A percentile compares a stretch with the other conserved stretches of the same genome.
Conservation (phyloP, 2,888 invertebrate genomes). For the Cheilosia vulpina region DNA sequence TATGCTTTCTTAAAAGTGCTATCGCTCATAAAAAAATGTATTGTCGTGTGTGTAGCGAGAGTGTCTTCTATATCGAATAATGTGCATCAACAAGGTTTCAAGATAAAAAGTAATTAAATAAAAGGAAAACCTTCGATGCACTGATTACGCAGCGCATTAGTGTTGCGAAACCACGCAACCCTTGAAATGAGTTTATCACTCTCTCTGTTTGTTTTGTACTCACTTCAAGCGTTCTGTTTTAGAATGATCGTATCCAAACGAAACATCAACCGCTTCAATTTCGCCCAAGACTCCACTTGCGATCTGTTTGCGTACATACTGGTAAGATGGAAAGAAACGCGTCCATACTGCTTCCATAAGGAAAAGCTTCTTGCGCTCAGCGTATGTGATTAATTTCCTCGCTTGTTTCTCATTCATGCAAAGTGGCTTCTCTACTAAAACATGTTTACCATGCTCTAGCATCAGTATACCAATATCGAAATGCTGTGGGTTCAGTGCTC, state of each 20-base stretch:
- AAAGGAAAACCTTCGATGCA: too few species aligned
- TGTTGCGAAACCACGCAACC: too few species aligned
- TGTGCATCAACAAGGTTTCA: too few species aligned
- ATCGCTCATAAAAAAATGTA: too few species aligned
- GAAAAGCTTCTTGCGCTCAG: constrained; percentile 89
- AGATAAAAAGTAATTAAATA: too few species aligned
- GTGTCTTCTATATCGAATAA: too few species aligned
- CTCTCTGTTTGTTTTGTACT: constrained; percentile 49
- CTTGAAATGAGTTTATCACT: too few species aligned
- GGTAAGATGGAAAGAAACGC: constrained; percentile 91
- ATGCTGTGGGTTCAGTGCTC: constrained; percentile 90
- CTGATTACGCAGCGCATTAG: too few species aligned
- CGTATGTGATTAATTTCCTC: constrained; percentile 87
- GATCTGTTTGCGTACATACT: constrained; percentile 88
- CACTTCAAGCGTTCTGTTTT: constrained; percentile 84
- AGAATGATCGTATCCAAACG: constrained; percentile 87
- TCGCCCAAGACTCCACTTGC: constrained; percentile 88
- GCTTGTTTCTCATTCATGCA: constrained; percentile 91
- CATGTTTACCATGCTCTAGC: constrained; percentile 92
- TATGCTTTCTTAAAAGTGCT: too few species aligned
- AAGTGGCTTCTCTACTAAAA: constrained; percentile 96
- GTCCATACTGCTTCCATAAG: constrained; percentile 97
- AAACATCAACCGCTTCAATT: constrained; percentile 87
- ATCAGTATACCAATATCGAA: constrained; percentile 88
- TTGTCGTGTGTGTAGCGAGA: too few species aligned